Evolutionary conservation across 1,140 invertebrate species (phyloP), one percentile per base, ranked within the genome.

Genomic region (Lerema accius): DNA sequence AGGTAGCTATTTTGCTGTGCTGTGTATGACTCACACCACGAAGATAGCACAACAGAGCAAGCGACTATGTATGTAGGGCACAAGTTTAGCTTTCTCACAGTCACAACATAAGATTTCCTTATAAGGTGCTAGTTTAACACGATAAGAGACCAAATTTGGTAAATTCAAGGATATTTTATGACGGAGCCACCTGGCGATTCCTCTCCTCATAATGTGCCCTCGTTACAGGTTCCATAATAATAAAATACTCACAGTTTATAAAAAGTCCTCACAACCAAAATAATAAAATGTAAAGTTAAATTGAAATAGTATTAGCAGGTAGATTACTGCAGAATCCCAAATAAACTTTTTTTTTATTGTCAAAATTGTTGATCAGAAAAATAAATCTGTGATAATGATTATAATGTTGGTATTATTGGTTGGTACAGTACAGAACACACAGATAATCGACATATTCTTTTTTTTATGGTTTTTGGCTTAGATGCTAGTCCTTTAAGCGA

Each of bases 51-150:
- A 15, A 26, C 28, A 59, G 15, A 11, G 17, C 43, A 35, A 60
- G 14, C 14, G 37, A 48, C 42, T n/a, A n/a, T n/a, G 28, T 53
- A 63, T 59, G 63, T 65, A 37, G 63, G 55, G 42, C 55, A 65
- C 48, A 55, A 65, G 66, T 64, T 62, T 66, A 53, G 63, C 63
- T 56, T 15, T 65, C 43, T 42, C 14, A 16, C n/a, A 55, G 39
- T 15, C 19, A 55, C 39, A 49, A 50, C 23, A 51, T 58, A 60
- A 53, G 49, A 65, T 63, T 78, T 65, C 80, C 78, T 61, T 80
- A 74, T 65, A 83, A 61, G 80, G 80, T 59, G 46, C 53, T 71
- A 68, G 49, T 73, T 79, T 82, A 76, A 32, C 28, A 32, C 9
- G 28, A 32, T 66, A 71, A 60, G 62, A 56, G 39, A 45, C 40